Base-by-base conservation (phyloP, 2,113 vertebrate species). In the Calypte anna region DNA sequence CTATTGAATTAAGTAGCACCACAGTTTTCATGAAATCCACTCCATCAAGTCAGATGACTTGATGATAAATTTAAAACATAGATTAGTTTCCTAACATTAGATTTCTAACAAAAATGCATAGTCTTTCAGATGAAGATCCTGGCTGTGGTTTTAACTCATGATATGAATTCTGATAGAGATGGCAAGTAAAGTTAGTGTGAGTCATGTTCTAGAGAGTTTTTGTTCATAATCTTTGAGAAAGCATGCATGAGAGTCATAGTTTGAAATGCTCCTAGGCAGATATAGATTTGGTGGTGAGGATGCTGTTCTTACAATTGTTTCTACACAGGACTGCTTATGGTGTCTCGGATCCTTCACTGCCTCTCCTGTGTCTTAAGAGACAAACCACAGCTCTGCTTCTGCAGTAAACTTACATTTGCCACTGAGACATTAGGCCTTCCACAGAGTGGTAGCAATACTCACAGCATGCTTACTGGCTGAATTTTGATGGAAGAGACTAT, bases 221-320 rank as follows among this genome's bases (percentile, higher is more conserved):
- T 88, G 25, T 70, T 93, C 88, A 57, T 78, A 92, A 83, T 64
- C 64, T 81, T 87, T 81, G 64, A 81, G 66, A 40, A 96, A 92
- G 63, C 28, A 81, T 86, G 53, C 0, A 0, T 74, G 73, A 92
- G 55, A 94, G 58, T 31, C 31, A 30, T 44, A 70, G 50, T 81
- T 82, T 73, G 22, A 69, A 73, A 61, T 66, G 43, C 5, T 88
- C 14, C 48, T 59, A 59, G 20, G 12, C 16, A 79, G 36, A 30
- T 79, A 76, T 61, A 92, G 48, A 69, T 78, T 91, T 89, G 30
- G 13, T 68, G 40, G 10, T 15, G 11, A 82, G 33, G 54, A 72
- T 4, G 3, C 19, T 69, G 12, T 14, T 69, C 43, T 76, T 76
- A 38, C 30, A 57, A 36, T 48, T 80, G 7, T 10, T 76, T 79